Evolutionary conservation across 2,888 invertebrate genomes (phyloP), one percentile per base, ranked within the genome.

Genomic region (Helleia helle): DNA sequence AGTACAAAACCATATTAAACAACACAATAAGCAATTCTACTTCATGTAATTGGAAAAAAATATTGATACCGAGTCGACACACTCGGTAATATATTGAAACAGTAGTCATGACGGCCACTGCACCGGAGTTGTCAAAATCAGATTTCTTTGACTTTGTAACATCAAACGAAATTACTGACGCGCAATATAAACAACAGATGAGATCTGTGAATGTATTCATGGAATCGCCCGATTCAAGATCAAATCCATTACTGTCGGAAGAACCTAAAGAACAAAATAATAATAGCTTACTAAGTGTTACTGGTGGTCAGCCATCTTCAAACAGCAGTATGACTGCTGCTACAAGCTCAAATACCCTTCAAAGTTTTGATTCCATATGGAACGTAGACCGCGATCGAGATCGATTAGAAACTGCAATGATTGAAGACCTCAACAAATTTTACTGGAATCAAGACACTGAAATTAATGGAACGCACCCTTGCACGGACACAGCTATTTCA

Each of bases 81-180:
- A 59, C 71, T 76, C 85, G 80, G 86, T 84, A 77, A 54, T 61
- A 60, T 40, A 64, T 62, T 59, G 63, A 75, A 77, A 68, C 86
- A 87, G 93, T 93, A 93, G 93, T 93, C 87, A 90, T 94, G 80
- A 92, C 92, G 80, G 92, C 93, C 87, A 89, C 91, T 70, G 92
- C 93, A 76, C 92, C 93, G 77, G 93, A 94, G 85, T 87, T 94
- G 76, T 90, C 92, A 59, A 93, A 94, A 83, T 92, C 93, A 55
- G 94, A 94, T 84, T 94, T 94, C 86, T 94, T 94, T 81, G 94
- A 94, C 81, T 93, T 94, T 79, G 94, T 94, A 48, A 93, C 93
- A 40, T 91, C 93, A 34, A 92, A 93, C 44, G 92, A 92, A 59
- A 88, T 92, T 61, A 89, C 88, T 62, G 90, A 91, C 72, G 88